phyloP scores from a whole-genome alignment of 2,888 invertebrate species.

The Lamellibrachia satsuma region DNA sequence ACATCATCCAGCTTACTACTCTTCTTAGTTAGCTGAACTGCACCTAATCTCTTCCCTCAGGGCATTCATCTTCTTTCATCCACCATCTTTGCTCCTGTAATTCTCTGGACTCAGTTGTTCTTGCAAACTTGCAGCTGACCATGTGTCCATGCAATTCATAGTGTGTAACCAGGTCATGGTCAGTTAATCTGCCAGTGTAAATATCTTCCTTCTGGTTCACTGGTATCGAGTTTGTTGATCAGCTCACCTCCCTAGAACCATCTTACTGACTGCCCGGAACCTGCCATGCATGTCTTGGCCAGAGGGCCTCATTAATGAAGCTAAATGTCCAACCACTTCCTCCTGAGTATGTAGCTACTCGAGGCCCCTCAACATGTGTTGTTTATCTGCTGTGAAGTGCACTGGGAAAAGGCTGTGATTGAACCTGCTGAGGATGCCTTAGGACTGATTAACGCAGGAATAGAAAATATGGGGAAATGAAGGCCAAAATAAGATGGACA shows the following conservation, averaged over 20 bases:
- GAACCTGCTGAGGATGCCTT: neutral
- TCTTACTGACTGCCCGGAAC: neutral
- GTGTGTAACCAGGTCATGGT: neutral
- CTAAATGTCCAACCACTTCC: slow-evolving; percentile 17
- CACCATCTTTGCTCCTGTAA: too few relatives aligned
- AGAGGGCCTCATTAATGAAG: neutral
- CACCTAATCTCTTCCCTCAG: too few relatives aligned
- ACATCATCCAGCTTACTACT: too few relatives aligned
- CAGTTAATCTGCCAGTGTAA: neutral
- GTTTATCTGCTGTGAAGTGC: neutral
- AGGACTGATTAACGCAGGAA: neutral
- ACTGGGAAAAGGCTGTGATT: neutral
- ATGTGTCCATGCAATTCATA: neutral
- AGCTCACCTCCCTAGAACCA: neutral
- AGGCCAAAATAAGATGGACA: neutral
- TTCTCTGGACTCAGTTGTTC: too few relatives aligned
- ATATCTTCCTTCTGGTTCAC: neutral
- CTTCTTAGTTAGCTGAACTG: too few relatives aligned
- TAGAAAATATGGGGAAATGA: neutral
- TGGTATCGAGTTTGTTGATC: neutral
- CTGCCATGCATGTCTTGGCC: neutral
- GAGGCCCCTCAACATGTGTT: neutral
- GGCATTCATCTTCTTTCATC: too few relatives aligned
- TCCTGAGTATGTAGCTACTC: neutral
- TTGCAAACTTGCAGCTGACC: neutral